These are phyloP conservation scores for Eustalomyia histrio DNA, from an alignment of 2,888 invertebrate species.

Conservation along the genomic window DNA sequence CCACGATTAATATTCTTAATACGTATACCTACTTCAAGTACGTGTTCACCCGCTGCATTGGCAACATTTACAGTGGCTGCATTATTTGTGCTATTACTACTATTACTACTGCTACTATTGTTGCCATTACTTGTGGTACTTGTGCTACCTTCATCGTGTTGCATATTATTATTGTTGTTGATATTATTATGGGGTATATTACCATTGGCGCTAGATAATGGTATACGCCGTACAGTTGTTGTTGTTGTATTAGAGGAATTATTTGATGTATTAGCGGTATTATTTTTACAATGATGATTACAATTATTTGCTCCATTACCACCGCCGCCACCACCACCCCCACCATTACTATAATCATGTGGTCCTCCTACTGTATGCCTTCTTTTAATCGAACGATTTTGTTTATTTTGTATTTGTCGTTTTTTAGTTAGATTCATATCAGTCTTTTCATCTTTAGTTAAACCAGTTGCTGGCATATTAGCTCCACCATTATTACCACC, in stretches of 20 bases:
- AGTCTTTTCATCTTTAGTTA: constrained; percentile 88
- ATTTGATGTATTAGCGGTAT: constrained; percentile 62
- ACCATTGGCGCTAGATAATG: constrained; percentile 70
- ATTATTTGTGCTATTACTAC: constrained; percentile 47
- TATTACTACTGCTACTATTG: constrained; percentile 59
- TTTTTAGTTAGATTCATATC: constrained; percentile 89
- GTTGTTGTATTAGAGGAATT: constrained; percentile 48
- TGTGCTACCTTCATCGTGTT: constrained; percentile 68
- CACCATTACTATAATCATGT: constrained; percentile 84
- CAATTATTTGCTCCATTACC: constrained; percentile 58
- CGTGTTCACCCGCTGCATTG: constrained; percentile 73
- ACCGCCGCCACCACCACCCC: constrained; percentile 37
- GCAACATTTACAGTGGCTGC: constrained; percentile 64
- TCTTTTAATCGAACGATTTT: constrained; percentile 86
- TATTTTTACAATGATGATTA: constrained; percentile 66
- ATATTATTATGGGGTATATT: constrained; percentile 68
- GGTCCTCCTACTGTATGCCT: constrained; percentile 96
- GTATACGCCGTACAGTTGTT: constrained; percentile 64
- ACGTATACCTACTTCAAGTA: constrained; percentile 78
- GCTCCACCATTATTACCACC: constrained; percentile 78
- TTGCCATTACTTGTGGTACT: constrained; percentile 62
- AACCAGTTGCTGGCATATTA: constrained; percentile 72
- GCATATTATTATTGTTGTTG: constrained; percentile 67
- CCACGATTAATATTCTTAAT: constrained; percentile 77
- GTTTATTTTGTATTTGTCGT: constrained; percentile 82